Percentiles rank a stretch among this genome's conserved stretches.
phyloP scores from a whole-genome alignment of 2,797 vertebrate genomes.

The Epinephelus coioides region DNA sequence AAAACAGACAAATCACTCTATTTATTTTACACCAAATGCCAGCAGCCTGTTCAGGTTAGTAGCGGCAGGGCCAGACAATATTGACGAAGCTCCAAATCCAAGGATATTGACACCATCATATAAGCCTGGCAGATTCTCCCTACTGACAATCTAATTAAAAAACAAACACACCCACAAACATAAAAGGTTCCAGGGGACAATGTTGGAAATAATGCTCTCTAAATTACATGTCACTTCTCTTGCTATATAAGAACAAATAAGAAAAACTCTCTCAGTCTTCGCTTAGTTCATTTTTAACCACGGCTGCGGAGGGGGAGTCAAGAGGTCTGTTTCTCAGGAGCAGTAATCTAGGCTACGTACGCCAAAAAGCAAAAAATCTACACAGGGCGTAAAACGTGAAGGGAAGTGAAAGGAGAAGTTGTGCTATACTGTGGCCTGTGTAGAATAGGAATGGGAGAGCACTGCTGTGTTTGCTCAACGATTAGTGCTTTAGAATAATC shows the following conservation, averaged over 20 bases:
- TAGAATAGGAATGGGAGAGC: constrained; percentile 95
- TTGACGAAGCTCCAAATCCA: constrained; percentile 87
- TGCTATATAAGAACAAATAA: constrained; percentile 77
- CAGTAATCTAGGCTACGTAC: constrained; percentile 78
- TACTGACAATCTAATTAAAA: constrained; percentile 89
- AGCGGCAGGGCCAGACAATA: constrained; percentile 85
- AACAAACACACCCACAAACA: constrained; percentile 87
- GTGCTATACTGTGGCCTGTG: constrained; percentile 94
- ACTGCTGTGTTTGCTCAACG: constrained; percentile 99
- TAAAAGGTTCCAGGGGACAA: constrained; percentile 86
- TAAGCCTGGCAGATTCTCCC: constrained; percentile 82
- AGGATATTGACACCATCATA: constrained; percentile 87
- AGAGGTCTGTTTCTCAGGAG: constrained; percentile 81
- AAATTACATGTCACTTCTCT: constrained; percentile 86
- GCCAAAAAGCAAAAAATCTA: constrained; percentile 79
- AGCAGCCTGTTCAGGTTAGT: constrained; percentile 87
- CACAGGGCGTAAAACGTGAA: constrained; percentile 74
- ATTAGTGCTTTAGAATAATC: constrained; percentile 99
- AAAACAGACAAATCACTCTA: constrained; percentile 89
- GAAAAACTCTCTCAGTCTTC: constrained; percentile 69
- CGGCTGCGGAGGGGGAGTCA: constrained; percentile 61
- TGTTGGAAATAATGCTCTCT: constrained; percentile 86
- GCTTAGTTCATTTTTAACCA: constrained; percentile 70
- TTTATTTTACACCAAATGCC: constrained; percentile 90
- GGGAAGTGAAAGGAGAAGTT: constrained; percentile 88